phyloP scores from a whole-genome alignment of 2,113 vertebrate species.

The Lathamus discolor region DNA sequence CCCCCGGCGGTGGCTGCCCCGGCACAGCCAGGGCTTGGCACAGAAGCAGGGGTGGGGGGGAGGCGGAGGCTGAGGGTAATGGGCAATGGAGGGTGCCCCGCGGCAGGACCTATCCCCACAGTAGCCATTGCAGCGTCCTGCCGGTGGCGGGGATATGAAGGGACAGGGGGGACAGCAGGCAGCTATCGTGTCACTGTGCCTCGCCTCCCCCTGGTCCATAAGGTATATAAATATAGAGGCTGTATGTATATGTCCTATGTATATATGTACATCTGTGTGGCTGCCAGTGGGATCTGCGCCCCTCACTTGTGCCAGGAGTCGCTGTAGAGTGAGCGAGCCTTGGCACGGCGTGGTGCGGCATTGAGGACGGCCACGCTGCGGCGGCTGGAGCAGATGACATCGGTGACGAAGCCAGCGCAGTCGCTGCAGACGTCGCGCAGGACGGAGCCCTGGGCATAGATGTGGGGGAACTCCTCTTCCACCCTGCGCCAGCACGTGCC shows the following conservation, averaged over 20 bases:
- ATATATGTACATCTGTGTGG: constrained; percentile 68
- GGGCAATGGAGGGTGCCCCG: not conserved
- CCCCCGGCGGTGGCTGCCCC: not conserved
- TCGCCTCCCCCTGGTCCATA: not conserved
- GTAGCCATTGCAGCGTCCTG: not conserved
- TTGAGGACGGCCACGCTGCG: constrained; percentile 91
- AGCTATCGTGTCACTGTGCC: fast-evolving
- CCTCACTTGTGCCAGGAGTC: constrained; percentile 62
- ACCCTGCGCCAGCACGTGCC: constrained; percentile 81
- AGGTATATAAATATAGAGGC: constrained; percentile 71
- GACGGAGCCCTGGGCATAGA: constrained; percentile 88
- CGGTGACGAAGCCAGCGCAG: constrained; percentile 88
- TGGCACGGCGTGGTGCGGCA: constrained; percentile 70
- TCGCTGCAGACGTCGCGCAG: constrained; percentile 89
- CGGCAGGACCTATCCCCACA: not conserved
- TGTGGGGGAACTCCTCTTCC: constrained; percentile 93
- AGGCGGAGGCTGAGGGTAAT: fast-evolving
- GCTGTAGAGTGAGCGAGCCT: constrained; percentile 71
- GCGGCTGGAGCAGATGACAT: constrained; percentile 90
- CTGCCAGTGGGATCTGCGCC: not conserved
- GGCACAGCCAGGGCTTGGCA: constrained; percentile 16
- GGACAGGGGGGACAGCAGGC: not conserved
- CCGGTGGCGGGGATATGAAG: not conserved
- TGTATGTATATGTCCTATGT: constrained; percentile 52
- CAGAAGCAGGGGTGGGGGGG: not conserved